These are phyloP conservation scores for Nysson spinosus DNA, from an alignment of 2,888 invertebrate species.

Conservation along the genomic window DNA sequence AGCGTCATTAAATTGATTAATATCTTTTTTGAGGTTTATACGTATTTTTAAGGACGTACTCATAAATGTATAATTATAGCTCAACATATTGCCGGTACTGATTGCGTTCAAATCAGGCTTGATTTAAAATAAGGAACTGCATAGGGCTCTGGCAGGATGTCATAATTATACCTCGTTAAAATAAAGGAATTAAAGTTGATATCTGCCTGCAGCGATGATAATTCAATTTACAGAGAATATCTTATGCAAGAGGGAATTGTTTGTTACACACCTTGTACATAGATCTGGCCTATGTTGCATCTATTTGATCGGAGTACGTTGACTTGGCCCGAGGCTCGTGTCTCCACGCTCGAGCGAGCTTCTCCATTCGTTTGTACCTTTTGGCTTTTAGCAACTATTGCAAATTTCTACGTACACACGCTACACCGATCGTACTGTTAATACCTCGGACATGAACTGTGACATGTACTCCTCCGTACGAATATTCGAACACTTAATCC, in stretches of 20 bases:
- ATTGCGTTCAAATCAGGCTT: no score
- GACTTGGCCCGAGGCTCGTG: constrained; percentile 52
- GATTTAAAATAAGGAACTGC: no score
- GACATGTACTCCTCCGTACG: not conserved
- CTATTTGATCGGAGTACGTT: constrained; percentile 50
- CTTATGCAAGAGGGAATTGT: constrained; percentile 36
- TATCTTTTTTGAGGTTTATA: no score
- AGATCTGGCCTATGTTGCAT: constrained; percentile 29
- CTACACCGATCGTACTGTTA: constrained; percentile 1
- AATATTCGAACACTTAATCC: not conserved
- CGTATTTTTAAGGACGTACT: no score
- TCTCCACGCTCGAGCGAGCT: constrained; percentile 51
- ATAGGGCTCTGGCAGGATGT: no score
- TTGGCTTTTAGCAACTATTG: constrained; percentile 16
- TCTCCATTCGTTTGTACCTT: constrained; percentile 39
- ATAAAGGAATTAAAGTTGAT: constrained; percentile 14
- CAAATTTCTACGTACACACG: constrained; percentile 18
- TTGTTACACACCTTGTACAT: constrained; percentile 24
- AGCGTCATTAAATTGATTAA: no score
- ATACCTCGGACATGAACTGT: not conserved
- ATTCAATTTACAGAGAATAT: not conserved
- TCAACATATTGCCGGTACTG: no score
- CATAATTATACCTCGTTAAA: constrained; percentile 35
- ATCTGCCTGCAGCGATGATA: constrained; percentile 15
- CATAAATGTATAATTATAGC: no score